Evolutionary conservation across 2,113 vertebrate genomes (phyloP).

Genomic region (Tragelaphus strepsiceros): DNA sequence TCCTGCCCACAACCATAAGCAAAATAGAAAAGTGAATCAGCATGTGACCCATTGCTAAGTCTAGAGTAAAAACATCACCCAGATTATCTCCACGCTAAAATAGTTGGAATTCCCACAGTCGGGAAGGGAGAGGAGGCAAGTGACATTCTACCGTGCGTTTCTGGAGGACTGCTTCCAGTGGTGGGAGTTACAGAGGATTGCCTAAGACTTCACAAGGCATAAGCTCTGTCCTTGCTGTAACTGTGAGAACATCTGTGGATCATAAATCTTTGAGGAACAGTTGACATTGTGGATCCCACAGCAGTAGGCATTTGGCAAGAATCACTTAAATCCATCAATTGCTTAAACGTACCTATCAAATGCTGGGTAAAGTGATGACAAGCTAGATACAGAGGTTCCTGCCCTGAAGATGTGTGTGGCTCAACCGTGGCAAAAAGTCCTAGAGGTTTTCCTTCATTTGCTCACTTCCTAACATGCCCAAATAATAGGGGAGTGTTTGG

Average conservation of each 20-base stretch:
- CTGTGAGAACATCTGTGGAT: not conserved
- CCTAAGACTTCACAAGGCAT: not conserved
- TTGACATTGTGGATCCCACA: not conserved
- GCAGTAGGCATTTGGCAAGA: not conserved
- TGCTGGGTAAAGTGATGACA: not conserved
- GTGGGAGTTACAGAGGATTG: not conserved
- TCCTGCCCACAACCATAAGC: not conserved
- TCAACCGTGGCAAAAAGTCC: not conserved
- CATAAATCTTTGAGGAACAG: constrained; percentile 20
- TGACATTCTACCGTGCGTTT: not conserved
- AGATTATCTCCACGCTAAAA: not conserved
- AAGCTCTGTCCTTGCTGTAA: not conserved
- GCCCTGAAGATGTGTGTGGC: not conserved
- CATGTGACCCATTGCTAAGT: not conserved
- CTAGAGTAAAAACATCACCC: not conserved
- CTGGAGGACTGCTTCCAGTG: not conserved
- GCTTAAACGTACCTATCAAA: not conserved
- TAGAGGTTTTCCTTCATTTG: not conserved
- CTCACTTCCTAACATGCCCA: not conserved
- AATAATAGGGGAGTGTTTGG: not conserved
- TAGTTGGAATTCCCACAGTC: not conserved
- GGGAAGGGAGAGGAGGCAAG: too few species aligned
- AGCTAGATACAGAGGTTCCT: not conserved
- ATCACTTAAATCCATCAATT: not conserved
- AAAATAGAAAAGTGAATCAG: not conserved